phyloP scores from a whole-genome alignment of 2,113 vertebrate species.

The Labeo catla region DNA sequence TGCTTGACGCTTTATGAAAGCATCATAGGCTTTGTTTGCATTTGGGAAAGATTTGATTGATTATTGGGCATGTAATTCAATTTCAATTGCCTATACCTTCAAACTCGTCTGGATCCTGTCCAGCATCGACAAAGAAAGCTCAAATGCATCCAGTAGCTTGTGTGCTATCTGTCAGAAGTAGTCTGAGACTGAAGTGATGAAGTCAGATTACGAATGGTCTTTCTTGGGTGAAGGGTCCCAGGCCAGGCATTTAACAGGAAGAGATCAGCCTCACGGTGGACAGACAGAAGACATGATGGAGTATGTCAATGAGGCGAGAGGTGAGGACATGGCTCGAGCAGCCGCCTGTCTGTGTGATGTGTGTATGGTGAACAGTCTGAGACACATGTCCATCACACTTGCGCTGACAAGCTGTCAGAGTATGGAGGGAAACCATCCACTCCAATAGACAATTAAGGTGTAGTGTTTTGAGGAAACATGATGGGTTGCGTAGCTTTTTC shows the following conservation, averaged over 20 bases:
- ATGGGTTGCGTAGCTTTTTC: neutral
- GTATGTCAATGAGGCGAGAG: slow-evolving; percentile 9
- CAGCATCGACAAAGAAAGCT: neutral
- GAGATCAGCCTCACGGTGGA: slow-evolving; percentile 5
- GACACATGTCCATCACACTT: slow-evolving; percentile 38
- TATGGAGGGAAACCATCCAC: neutral
- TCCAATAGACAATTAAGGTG: neutral
- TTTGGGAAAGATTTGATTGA: neutral
- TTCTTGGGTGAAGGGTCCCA: neutral
- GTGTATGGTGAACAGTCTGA: neutral
- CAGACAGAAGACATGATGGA: slow-evolving; percentile 27
- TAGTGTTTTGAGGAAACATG: neutral
- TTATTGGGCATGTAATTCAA: neutral
- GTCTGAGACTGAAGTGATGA: slow-evolving; percentile 24
- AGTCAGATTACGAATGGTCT: slow-evolving; percentile 21
- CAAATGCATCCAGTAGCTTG: neutral
- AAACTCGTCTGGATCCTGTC: slow-evolving; percentile 18
- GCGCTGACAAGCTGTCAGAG: slow-evolving; percentile 32
- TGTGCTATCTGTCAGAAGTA: slow-evolving; percentile 1
- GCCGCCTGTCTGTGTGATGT: slow-evolving; percentile 33
- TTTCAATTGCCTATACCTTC: neutral
- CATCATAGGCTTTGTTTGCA: neutral
- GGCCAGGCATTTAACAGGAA: slow-evolving; percentile 19
- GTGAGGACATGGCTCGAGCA: slow-evolving; percentile 13
- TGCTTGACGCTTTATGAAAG: neutral